Base-by-base conservation (phyloP, 2,797 vertebrate genomes). In the Chrysocyon brachyurus region DNA sequence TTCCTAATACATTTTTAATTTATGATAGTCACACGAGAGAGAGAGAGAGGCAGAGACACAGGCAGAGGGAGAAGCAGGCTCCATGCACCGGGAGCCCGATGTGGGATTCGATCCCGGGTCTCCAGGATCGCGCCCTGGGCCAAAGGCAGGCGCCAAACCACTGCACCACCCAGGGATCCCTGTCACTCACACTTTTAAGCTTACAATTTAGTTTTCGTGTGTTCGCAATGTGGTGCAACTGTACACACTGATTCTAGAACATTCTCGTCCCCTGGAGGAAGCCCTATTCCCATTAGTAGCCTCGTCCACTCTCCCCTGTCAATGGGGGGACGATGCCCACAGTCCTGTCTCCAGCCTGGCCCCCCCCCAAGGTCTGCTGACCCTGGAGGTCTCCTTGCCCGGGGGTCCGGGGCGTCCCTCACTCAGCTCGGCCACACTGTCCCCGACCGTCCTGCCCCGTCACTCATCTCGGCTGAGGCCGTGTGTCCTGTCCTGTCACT, bases 261-360 rank as follows among this genome's bases (percentile, higher is more conserved):
- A n/a, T 70, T 46, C 19, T 70, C 5, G 46, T 12, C 52, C 49
- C 28, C 14, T 19, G 8, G 56, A 46, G 89, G 33, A 12, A 52
- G 31, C 33, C 19, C 12, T 2, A 14, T 46, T 28, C 33, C 75
- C n/a, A 2, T 3, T 26, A 12, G 10, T 36, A 7, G 28, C 36
- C 7, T 64, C 4, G 0, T 19, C 12, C 28, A 4, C n/a, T 54
- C 26, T 6, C 24, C 59, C 14, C 0, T 2, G 4, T 12, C 49
- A 9, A 3, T 16, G 4, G 61, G 4, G 5, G 15, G 19, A 49
- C 4, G n/a, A 10, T 1, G 0, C 26, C 15, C 64, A 8, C 22
- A 49, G 26, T 10, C 16, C 52, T 9, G 1, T 57, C 21, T 31
- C 16, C 56, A 75, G 52, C 33, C 52, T 0, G 0, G 36, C 5